A percentile compares a stretch with the other conserved stretches of the same genome.
Conservation (phyloP, 2,113 vertebrate genomes). For the Paedocypris sp. region DNA sequence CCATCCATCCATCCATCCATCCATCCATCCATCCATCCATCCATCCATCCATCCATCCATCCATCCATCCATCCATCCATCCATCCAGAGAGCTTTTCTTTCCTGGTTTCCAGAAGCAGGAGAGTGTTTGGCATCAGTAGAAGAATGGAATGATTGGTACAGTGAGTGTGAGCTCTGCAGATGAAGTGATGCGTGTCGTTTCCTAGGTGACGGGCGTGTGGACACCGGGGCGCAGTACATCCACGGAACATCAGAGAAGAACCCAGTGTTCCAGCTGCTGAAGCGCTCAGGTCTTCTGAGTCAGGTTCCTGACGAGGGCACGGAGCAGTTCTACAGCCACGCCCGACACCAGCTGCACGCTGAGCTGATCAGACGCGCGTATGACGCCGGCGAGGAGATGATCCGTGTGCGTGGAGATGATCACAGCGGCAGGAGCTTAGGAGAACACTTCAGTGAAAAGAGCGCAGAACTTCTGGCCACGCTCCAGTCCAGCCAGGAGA, state of each 20-base stretch:
- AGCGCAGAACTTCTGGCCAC: background rate
- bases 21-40: too few relatives aligned
- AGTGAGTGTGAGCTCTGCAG: too few relatives aligned
- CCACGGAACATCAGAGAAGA: constrained; percentile 34
- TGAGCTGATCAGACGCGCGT: constrained; percentile 8
- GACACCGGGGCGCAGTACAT: constrained; percentile 40
- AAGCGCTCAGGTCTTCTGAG: constrained; percentile 29
- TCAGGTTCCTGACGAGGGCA: constrained; percentile 14
- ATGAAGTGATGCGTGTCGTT: background rate
- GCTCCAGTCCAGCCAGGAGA: background rate
- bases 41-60: too few relatives aligned
- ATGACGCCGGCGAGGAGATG: constrained; percentile 15
- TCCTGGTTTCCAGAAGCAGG: too few relatives aligned
- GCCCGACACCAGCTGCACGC: constrained; percentile 12
- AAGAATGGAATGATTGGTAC: too few relatives aligned
- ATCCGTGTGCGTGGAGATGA: background rate
- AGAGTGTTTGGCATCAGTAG: too few relatives aligned
- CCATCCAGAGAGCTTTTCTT: too few relatives aligned
- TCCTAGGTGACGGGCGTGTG: constrained; percentile 30
- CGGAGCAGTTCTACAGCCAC: constrained; percentile 15
- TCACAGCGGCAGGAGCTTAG: constrained; percentile 23
- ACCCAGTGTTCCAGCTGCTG: constrained; percentile 34
- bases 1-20: too few relatives aligned
- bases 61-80: too few relatives aligned
- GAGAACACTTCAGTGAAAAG: constrained; percentile 27